Evolutionary conservation across 2,797 vertebrate species (phyloP).

Genomic region (Microctenopoma stevenorrisi): DNA sequence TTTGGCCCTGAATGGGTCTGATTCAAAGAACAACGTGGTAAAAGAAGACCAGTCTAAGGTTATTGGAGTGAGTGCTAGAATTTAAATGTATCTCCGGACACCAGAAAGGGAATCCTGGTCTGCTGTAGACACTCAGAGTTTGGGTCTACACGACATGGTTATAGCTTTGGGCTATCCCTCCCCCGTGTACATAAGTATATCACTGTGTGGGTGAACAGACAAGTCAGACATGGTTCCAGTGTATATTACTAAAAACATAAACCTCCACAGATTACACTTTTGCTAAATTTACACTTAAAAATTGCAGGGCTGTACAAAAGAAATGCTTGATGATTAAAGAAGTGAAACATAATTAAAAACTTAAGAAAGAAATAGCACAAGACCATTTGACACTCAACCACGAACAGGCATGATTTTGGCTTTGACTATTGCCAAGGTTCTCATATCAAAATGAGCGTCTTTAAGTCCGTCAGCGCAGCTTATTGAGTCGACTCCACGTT

Average conservation of each 20-base stretch:
- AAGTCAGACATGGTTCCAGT: slow-evolving; percentile 85
- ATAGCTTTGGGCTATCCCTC: slow-evolving; percentile 53
- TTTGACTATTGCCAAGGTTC: slow-evolving; percentile 82
- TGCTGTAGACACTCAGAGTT: slow-evolving; percentile 62
- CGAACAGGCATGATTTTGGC: slow-evolving; percentile 78
- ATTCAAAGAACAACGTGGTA: slow-evolving; percentile 47
- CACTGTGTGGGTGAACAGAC: slow-evolving; percentile 69
- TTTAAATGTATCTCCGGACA: slow-evolving; percentile 46
- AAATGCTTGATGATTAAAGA: slow-evolving; percentile 63
- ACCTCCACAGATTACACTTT: slow-evolving; percentile 83
- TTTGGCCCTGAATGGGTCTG: slow-evolving; percentile 56
- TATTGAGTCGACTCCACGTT: slow-evolving; percentile 71
- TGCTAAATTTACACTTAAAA: slow-evolving; percentile 82
- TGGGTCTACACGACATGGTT: slow-evolving; percentile 53
- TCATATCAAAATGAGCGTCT: slow-evolving; percentile 82
- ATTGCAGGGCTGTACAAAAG: slow-evolving; percentile 82
- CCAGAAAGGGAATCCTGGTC: slow-evolving; percentile 56
- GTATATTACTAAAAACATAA: slow-evolving; percentile 85
- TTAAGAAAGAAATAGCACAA: slow-evolving; percentile 57
- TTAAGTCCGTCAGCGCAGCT: slow-evolving; percentile 70
- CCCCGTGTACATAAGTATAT: slow-evolving; percentile 63
- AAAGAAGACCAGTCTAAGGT: slow-evolving; percentile 48
- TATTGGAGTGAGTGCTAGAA: slow-evolving; percentile 47
- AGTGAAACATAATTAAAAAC: slow-evolving; percentile 62
- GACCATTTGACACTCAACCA: slow-evolving; percentile 77